Percentiles rank a stretch among this genome's conserved stretches.
Conservation (phyloP, 2,113 vertebrate genomes). For the Potamarius usumacintae region DNA sequence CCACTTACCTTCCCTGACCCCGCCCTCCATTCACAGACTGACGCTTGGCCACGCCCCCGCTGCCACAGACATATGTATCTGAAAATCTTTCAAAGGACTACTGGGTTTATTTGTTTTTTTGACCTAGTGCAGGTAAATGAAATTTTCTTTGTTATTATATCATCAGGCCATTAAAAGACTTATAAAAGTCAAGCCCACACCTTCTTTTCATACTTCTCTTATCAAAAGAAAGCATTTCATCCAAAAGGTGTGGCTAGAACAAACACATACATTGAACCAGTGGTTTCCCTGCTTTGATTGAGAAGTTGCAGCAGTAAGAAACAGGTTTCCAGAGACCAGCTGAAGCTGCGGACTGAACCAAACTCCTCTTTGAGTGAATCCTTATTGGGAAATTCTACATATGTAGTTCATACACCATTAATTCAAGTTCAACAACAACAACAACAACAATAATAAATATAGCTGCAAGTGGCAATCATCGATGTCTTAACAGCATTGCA, state of each 20-base stretch:
- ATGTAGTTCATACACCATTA: not conserved
- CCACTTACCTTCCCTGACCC: too few species aligned
- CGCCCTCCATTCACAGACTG: too few species aligned
- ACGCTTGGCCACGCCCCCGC: too few species aligned
- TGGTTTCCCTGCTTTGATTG: not conserved
- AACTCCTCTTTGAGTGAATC: not conserved
- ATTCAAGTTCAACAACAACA: not conserved
- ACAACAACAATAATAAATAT: not conserved
- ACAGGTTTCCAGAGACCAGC: not conserved
- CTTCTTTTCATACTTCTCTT: constrained; percentile 3
- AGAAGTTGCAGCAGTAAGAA: not conserved
- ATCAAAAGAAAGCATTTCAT: not conserved
- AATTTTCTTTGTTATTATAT: not conserved
- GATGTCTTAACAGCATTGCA: too few species aligned
- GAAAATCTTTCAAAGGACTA: too few species aligned
- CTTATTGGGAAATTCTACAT: not conserved
- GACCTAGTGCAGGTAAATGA: too few species aligned
- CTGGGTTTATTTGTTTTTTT: too few species aligned
- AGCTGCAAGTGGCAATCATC: too few species aligned
- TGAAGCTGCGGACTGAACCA: not conserved
- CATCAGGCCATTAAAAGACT: not conserved
- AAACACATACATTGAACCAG: not conserved
- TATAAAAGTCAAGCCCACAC: constrained; percentile 15
- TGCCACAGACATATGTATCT: too few species aligned
- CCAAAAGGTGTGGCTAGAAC: constrained; percentile 32